Evolutionary conservation across 2,113 vertebrate genomes (phyloP).

Genomic region (Nothoprocta pentlandii): DNA sequence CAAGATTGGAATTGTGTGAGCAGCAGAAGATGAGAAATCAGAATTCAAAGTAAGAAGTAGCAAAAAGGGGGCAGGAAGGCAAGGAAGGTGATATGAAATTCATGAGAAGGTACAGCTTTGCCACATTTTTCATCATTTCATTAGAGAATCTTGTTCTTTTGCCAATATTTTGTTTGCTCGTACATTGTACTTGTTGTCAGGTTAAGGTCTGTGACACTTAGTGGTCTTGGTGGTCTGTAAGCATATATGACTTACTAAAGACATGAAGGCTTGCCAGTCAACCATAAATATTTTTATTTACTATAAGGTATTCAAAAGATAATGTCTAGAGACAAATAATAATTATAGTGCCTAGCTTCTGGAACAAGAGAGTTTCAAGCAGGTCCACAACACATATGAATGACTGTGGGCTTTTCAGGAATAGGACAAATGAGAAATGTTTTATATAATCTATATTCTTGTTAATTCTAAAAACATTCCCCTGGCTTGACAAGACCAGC

Average conservation of each 20-base stretch:
- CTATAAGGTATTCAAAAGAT: neutral
- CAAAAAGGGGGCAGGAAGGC: neutral
- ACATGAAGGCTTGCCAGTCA: neutral
- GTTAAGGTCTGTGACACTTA: neutral
- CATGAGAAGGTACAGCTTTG: neutral
- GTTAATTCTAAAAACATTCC: neutral
- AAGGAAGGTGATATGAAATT: neutral
- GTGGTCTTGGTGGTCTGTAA: neutral
- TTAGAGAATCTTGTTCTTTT: neutral
- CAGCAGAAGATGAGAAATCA: neutral
- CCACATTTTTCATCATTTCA: neutral
- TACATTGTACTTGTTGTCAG: neutral
- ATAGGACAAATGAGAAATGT: neutral
- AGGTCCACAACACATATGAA: neutral
- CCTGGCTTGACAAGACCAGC: neutral
- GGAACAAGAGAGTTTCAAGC: neutral
- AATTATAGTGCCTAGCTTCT: neutral
- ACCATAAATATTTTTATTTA: neutral
- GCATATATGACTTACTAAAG: neutral
- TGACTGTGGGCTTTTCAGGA: neutral
- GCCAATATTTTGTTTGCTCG: neutral
- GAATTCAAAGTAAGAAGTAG: neutral
- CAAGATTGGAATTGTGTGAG: neutral
- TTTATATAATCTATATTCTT: neutral
- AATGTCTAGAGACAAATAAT: neutral